phyloP scores from a whole-genome alignment of 2,797 vertebrate species.

The Pseudochaenichthys georgianus region DNA sequence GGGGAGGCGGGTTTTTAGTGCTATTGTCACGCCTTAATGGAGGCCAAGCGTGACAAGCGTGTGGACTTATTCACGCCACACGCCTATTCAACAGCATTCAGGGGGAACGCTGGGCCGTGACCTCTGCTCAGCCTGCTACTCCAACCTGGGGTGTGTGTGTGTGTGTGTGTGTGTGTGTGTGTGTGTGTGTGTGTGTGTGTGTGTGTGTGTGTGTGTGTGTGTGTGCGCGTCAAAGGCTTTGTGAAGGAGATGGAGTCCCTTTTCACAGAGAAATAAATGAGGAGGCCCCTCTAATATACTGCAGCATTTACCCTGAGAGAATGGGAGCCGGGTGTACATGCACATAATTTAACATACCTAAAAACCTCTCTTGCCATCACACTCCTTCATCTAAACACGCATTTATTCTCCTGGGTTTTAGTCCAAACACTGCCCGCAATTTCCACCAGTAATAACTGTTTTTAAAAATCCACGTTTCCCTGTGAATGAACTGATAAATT shows the following conservation, averaged over 20 bases:
- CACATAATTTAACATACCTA: slow-evolving; percentile 5
- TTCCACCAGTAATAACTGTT: not conserved
- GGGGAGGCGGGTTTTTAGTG: slow-evolving; percentile 61
- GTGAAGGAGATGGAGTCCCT: slow-evolving; percentile 44
- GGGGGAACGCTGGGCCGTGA: slow-evolving; percentile 85
- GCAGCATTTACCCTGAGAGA: slow-evolving; percentile 30
- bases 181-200: slow-evolving; percentile 17
- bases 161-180: slow-evolving; percentile 20
- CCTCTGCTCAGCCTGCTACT: slow-evolving; percentile 72
- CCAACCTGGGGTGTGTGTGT: slow-evolving; percentile 25
- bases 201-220: slow-evolving; percentile 32
- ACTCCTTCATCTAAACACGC: not conserved
- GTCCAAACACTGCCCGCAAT: not conserved
- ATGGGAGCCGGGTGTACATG: not conserved
- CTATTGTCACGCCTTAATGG: slow-evolving; percentile 85
- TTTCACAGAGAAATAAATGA: slow-evolving; percentile 81
- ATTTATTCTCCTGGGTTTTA: not conserved
- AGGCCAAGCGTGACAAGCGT: slow-evolving; percentile 81
- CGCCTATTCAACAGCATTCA: slow-evolving; percentile 86
- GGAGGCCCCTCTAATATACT: slow-evolving; percentile 63
- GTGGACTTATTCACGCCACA: slow-evolving; percentile 90
- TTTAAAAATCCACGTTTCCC: too few relatives aligned
- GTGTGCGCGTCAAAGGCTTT: slow-evolving; percentile 34
- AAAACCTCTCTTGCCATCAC: slow-evolving; percentile 3
- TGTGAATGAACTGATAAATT: too few relatives aligned